A percentile compares a stretch with the other conserved stretches of the same genome.
Conservation (phyloP, 2,888 invertebrate species). For the Andrena hattorfiana region DNA sequence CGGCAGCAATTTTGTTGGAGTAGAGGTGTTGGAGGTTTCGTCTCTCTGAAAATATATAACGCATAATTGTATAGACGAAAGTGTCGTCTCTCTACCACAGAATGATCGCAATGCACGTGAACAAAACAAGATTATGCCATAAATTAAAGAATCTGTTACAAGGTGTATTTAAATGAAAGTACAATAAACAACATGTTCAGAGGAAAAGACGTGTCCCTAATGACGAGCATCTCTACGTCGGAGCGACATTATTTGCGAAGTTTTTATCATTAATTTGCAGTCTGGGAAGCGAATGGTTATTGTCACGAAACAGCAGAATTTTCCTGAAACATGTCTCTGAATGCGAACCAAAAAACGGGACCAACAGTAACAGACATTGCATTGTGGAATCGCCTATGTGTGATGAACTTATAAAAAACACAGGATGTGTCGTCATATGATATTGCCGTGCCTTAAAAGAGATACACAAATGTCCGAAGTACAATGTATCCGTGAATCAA, state of each 20-base stretch:
- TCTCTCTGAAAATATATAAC: constrained; percentile 82
- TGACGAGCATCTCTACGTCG: constrained; percentile 11
- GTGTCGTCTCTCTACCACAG: constrained; percentile 6
- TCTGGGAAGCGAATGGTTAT: constrained; percentile 13
- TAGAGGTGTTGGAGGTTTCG: constrained; percentile 83
- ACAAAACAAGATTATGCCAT: constrained; percentile 39
- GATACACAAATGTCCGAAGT: constrained; percentile 53
- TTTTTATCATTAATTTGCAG: constrained; percentile 11
- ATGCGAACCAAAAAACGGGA: constrained; percentile 27
- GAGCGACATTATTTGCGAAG: not conserved
- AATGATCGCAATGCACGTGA: constrained; percentile 40
- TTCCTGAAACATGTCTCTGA: constrained; percentile 39
- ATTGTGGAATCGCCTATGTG: constrained; percentile 21
- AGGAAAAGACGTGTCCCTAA: constrained; percentile 21
- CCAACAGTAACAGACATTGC: constrained; percentile 27
- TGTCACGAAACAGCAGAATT: constrained; percentile 9
- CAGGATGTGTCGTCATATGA: constrained; percentile 41
- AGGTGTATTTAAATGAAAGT: constrained; percentile 28
- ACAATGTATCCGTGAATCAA: constrained; percentile 43
- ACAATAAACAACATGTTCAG: constrained; percentile 28
- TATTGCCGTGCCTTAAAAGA: constrained; percentile 47
- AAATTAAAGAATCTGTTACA: constrained; percentile 29
- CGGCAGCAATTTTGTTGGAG: constrained; percentile 82
- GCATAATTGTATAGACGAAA: constrained; percentile 10
- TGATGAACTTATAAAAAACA: constrained; percentile 32